These are phyloP conservation scores for Agelastica alni DNA, from an alignment of 2,888 invertebrate genomes.

Conservation along the genomic window DNA sequence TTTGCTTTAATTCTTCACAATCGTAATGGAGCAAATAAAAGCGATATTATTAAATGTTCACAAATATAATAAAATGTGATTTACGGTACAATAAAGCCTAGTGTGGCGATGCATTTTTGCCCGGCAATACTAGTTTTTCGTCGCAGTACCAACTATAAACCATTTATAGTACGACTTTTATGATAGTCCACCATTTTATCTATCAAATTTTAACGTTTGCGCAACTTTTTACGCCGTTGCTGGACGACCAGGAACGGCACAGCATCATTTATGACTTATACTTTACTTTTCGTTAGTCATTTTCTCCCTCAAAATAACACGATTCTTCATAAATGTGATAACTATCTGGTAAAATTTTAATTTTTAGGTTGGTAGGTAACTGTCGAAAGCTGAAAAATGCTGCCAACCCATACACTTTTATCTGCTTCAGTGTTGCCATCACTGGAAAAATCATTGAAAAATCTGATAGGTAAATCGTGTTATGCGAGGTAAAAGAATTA, in stretches of 20 bases:
- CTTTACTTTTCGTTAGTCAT: no score
- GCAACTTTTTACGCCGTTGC: constrained; percentile 23
- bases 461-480: no score
- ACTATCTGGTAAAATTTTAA: no score
- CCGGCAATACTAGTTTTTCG: constrained; percentile 33
- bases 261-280: no score
- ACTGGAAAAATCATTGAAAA: no score
- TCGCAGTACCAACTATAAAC: constrained; percentile 30
- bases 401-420: no score
- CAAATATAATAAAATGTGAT: constrained; percentile 39
- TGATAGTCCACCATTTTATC: constrained; percentile 34
- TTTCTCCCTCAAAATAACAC: no score
- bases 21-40: constrained; percentile 29
- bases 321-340: no score
- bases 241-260: constrained; percentile 10
- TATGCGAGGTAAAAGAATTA: no score
- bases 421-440: no score
- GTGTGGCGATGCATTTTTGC: constrained; percentile 33
- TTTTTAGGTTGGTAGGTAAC: no score
- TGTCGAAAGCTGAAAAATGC: no score
- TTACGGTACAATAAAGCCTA: constrained; percentile 37
- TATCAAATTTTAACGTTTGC: constrained; percentile 30
- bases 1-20: constrained; percentile 28
- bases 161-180: constrained; percentile 38
- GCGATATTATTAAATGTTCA: constrained; percentile 33